Base-by-base conservation (phyloP, 2,888 invertebrate species). In the Eupsilia transversa region DNA sequence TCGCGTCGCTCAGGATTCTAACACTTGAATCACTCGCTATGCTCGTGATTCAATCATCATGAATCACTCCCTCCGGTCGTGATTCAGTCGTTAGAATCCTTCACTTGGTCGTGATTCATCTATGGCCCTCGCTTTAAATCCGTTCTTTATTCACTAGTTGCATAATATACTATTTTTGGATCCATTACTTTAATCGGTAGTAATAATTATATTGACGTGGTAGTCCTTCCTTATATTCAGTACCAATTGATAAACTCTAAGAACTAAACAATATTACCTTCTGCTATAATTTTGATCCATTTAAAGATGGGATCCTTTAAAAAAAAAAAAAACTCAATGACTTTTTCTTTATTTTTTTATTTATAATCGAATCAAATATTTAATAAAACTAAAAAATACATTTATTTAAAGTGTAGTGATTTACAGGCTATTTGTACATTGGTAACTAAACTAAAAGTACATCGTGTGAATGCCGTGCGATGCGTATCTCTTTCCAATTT, bases 391-490 rank as follows among this genome's bases (percentile, higher is more conserved):
- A n/a, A n/a, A n/a, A n/a, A n/a, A n/a, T 54, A 64, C 17, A 57
- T 41, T 46, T 46, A 60, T n/a, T 81, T 57, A 30, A 52, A 67
- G 20, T 77, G 33, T 61, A 54, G 57, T 68, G 68, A 80, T 79
- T 73, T 79, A 83, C 35, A 10, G 33, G 9, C 0, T 67, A 43
- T 60, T 20, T 38, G 23, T 56, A 49, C 23, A 10, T 5, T 38
- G 20, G 59, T n/a, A 52, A 9, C 43, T 43, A 49, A 74, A 80
- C 59, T 80, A 43, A 5, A 41, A 49, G 23, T 73, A 83, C 54
- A 56, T 38, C 33, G 33, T 64, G 49, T n/a, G 59, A 49, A 60
- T 69, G 68, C 20, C 35, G 54, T 41, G 6, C 63, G 74, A 70
- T 70, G 49, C 23, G 56, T 70, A 67, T 80, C 66, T 70, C 1